These are phyloP conservation scores for Morus bassanus DNA, from an alignment of 2,797 vertebrate genomes.

Conservation along the genomic window DNA sequence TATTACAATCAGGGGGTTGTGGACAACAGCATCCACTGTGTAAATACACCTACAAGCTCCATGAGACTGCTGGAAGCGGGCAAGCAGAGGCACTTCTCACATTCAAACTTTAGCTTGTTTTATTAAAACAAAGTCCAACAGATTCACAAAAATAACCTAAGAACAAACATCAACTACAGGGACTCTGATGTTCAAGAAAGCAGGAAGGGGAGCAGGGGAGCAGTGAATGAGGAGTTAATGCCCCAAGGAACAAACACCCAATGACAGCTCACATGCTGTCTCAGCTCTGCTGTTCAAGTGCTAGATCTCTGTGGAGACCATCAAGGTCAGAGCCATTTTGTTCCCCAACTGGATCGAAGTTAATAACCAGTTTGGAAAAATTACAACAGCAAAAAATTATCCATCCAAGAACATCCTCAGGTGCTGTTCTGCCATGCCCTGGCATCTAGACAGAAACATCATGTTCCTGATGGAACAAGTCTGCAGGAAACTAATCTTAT, in stretches of 20 bases:
- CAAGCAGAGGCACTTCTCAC: neutral
- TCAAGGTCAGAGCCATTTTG: neutral
- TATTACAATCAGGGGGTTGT: neutral
- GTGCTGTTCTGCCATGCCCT: neutral
- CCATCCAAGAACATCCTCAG: neutral
- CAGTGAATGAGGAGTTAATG: neutral
- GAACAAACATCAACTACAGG: neutral
- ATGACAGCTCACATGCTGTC: fast-evolving
- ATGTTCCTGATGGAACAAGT: neutral
- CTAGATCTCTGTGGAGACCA: neutral
- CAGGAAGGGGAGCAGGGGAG: neutral
- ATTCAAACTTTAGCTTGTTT: fast-evolving
- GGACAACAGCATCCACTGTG: neutral
- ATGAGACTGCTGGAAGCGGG: fast-evolving
- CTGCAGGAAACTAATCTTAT: neutral
- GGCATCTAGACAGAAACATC: neutral
- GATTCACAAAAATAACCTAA: neutral
- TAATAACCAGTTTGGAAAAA: neutral
- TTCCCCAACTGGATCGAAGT: neutral
- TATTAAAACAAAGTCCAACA: neutral
- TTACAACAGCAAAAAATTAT: neutral
- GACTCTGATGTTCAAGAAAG: neutral
- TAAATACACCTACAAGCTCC: fast-evolving
- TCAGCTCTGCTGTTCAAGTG: neutral
- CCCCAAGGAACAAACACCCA: neutral